phyloP scores from a whole-genome alignment of 1,140 invertebrate genomes.

The Sitophilus oryzae region DNA sequence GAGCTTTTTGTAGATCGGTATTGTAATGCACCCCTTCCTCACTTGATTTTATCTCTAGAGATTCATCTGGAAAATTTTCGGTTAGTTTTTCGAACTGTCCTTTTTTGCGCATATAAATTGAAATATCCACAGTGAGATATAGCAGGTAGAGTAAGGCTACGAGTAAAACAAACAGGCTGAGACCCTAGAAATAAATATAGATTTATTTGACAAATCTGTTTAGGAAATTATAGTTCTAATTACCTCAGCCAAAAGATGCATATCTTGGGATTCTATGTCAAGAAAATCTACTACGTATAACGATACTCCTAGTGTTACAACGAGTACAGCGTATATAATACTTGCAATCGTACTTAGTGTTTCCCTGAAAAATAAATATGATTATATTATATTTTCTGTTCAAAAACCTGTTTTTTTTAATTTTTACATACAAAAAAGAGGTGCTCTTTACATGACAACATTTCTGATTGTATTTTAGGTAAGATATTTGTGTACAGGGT shows the following conservation, averaged over 20 bases:
- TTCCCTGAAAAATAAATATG: slow-evolving; percentile 45
- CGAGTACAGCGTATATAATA: slow-evolving; percentile 59
- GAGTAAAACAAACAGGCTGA: slow-evolving; percentile 53
- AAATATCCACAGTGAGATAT: slow-evolving; percentile 57
- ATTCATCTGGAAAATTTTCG: slow-evolving; percentile 29
- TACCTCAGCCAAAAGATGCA: slow-evolving; percentile 52
- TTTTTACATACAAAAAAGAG: too few relatives aligned
- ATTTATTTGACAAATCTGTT: background rate
- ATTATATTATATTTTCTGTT: too few relatives aligned
- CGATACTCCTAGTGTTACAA: slow-evolving; percentile 59
- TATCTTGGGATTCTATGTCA: slow-evolving; percentile 41
- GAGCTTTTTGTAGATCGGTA: slow-evolving; percentile 41
- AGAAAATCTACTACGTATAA: slow-evolving; percentile 54
- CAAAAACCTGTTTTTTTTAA: too few relatives aligned
- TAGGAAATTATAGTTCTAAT: slow-evolving; percentile 14
- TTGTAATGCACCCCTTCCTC: slow-evolving; percentile 42
- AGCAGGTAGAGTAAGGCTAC: slow-evolving; percentile 55
- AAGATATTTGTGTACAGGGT: too few relatives aligned
- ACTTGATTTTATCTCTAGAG: slow-evolving; percentile 32
- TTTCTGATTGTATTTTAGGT: too few relatives aligned
- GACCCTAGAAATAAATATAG: slow-evolving; percentile 43
- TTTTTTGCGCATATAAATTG: slow-evolving; percentile 49
- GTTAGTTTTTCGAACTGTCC: slow-evolving; percentile 47
- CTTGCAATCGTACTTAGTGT: slow-evolving; percentile 54
- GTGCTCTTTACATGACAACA: too few relatives aligned